Evolutionary conservation across 2,113 vertebrate species (phyloP).

Genomic region (Thamnophis sirtalis): DNA sequence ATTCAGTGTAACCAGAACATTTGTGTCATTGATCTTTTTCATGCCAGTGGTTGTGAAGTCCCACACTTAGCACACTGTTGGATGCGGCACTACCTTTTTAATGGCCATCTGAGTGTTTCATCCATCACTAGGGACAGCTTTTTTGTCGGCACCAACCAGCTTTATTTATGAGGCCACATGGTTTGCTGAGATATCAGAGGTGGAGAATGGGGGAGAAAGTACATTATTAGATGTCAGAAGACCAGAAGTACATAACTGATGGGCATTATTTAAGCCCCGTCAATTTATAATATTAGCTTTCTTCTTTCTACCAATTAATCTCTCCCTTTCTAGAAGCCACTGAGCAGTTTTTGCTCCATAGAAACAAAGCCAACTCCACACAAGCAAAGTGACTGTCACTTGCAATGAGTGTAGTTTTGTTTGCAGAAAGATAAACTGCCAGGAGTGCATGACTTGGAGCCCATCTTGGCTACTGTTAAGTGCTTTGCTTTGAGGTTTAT

Average conservation of each 20-base stretch:
- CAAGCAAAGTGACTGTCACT: not conserved
- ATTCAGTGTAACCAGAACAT: rapidly evolving
- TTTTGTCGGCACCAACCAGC: not conserved
- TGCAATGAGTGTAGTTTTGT: not conserved
- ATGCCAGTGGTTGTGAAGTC: not conserved
- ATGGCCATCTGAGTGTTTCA: not conserved
- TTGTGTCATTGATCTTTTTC: not conserved
- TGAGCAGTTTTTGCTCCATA: not conserved
- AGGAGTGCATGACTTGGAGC: not conserved
- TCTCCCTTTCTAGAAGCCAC: not conserved
- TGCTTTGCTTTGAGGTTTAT: not conserved
- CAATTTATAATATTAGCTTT: slow-evolving; percentile 17
- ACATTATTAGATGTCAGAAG: slow-evolving; percentile 2
- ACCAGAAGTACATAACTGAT: slow-evolving; percentile 1
- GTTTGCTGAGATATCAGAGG: slow-evolving; percentile 4
- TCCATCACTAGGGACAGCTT: not conserved
- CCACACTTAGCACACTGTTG: not conserved
- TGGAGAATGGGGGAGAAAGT: not conserved
- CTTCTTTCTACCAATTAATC: slow-evolving; percentile 15
- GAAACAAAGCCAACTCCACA: not conserved
- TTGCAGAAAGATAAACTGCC: not conserved
- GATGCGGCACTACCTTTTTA: not conserved
- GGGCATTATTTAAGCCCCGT: slow-evolving; percentile 14
- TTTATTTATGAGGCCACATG: not conserved
- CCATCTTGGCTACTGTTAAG: not conserved